Base-by-base conservation (phyloP, 2,113 vertebrate genomes). In the Lagopus muta region DNA sequence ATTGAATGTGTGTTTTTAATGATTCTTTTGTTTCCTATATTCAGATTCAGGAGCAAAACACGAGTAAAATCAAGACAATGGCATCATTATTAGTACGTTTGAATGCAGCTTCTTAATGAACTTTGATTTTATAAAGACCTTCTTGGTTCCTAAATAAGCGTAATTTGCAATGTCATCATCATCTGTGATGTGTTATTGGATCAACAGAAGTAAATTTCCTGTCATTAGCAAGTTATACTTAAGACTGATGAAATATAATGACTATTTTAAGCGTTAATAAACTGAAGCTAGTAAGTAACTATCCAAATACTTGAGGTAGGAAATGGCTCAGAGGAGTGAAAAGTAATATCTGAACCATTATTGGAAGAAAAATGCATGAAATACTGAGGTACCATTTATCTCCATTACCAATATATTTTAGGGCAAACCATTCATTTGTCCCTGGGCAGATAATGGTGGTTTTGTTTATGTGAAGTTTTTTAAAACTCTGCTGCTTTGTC, bases 141-240 rank as follows among this genome's bases (percentile, higher is more conserved):
- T 87, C 88, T 79, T 87, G 75, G 76, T 45, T 87, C 54, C 74
- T 73, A 47, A 89, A 70, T 25, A 66, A 88, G 81, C 77, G 79
- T 89, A n/a, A 43, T 89, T 89, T 13, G 40, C 66, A 45, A 4
- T 70, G 58, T 69, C 75, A 91, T 57, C 69, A 28, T 43, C 74
- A 67, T 57, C 66, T 84, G 40, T 20, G 67, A 79, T 88, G 67
- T 62, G 24, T 93, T 92, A 92, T 89, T 92, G 90, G 82, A 94
- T 74, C 90, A 94, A 86, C 86, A 93, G 92, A 78, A 90, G 74
- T 60, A 90, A 88, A 81, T 80, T 76, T 90, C 21, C 11, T 94
- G 76, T 93, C 89, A 87, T 94, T 93, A 94, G 78, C 74, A 28
- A 11, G 85, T 79, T 76, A 89, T 93, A 89, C 86, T 94, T 73